Percentiles rank a stretch among this genome's conserved stretches.
These are phyloP conservation scores for Plotosus lineatus DNA, from an alignment of 2,113 vertebrate genomes.

Conservation along the genomic window DNA sequence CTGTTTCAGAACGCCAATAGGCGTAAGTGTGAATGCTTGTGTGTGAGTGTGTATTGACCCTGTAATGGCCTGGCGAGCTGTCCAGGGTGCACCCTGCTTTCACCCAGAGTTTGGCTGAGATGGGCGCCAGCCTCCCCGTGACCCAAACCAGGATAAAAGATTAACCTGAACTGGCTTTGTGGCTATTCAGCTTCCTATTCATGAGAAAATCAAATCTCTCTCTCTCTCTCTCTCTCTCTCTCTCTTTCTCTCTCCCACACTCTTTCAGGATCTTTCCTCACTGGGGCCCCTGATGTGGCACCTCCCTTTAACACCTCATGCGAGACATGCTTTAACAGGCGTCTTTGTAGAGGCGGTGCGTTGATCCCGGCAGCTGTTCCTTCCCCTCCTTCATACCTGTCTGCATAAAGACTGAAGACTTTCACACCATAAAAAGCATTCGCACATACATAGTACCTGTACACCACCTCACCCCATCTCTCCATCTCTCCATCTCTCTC, in stretches of 20 bases:
- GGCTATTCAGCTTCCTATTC: conserved; percentile 44
- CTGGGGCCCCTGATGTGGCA: conserved; percentile 40
- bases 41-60: too few relatives aligned
- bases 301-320: conserved; percentile 57
- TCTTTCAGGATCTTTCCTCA: conserved; percentile 31
- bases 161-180: neutral
- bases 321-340: conserved; percentile 52
- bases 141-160: too few relatives aligned
- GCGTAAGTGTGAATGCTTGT: too few relatives aligned
- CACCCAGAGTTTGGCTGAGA: too few relatives aligned
- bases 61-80: too few relatives aligned
- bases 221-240: conserved; percentile 44
- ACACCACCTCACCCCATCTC: conserved; percentile 43
- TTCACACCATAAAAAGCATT: conserved; percentile 49
- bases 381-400: conserved; percentile 51
- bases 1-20: too few relatives aligned
- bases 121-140: too few relatives aligned
- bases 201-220: conserved; percentile 53
- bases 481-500: neutral
- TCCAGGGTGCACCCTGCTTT: too few relatives aligned
- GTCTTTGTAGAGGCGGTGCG: conserved; percentile 46
- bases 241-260: conserved; percentile 36
- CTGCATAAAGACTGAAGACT: conserved; percentile 47
- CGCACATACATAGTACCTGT: conserved; percentile 42
- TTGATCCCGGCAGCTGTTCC: conserved; percentile 42